These are phyloP conservation scores for Thamnaconus septentrionalis DNA, from an alignment of 2,113 vertebrate species.

Conservation along the genomic window DNA sequence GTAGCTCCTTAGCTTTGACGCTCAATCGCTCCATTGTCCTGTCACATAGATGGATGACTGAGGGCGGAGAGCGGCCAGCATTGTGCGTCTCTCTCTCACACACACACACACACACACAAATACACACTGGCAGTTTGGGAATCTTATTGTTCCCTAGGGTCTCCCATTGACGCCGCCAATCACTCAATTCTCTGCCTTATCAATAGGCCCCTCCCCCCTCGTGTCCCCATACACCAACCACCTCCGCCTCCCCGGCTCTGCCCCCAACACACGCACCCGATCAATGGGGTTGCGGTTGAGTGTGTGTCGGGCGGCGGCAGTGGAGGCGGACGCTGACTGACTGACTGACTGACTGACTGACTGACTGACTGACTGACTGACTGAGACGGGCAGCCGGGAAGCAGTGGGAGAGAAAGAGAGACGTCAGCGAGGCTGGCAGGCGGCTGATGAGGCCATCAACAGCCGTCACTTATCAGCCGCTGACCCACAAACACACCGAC, in stretches of 20 bases:
- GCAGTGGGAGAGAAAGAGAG: too few species aligned
- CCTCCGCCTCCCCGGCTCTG: too few species aligned
- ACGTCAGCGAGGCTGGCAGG: not conserved
- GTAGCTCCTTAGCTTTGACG: slow-evolving; percentile 17
- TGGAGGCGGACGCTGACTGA: slow-evolving; percentile 1
- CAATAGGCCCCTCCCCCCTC: slow-evolving; percentile 48
- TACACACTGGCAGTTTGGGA: slow-evolving; percentile 27
- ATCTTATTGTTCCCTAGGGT: slow-evolving; percentile 52
- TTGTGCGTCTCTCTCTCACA: slow-evolving; percentile 37
- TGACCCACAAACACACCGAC: not conserved
- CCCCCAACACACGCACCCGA: slow-evolving; percentile 1
- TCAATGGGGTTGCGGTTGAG: slow-evolving; percentile 23
- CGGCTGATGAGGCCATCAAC: slow-evolving; percentile 29
- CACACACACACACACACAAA: slow-evolving; percentile 16
- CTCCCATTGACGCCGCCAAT: slow-evolving; percentile 65
- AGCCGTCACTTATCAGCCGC: slow-evolving; percentile 36
- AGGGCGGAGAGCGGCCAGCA: slow-evolving; percentile 25
- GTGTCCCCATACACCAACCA: too few species aligned
- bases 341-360: too few species aligned
- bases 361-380: too few species aligned
- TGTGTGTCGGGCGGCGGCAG: slow-evolving; percentile 20
- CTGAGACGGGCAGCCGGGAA: too few species aligned
- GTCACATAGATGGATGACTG: slow-evolving; percentile 57
- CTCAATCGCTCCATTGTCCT: slow-evolving; percentile 56
- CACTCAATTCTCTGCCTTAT: slow-evolving; percentile 65